Evolutionary conservation across 2,888 invertebrate genomes (phyloP).

Genomic region (Endotricha flammealis): DNA sequence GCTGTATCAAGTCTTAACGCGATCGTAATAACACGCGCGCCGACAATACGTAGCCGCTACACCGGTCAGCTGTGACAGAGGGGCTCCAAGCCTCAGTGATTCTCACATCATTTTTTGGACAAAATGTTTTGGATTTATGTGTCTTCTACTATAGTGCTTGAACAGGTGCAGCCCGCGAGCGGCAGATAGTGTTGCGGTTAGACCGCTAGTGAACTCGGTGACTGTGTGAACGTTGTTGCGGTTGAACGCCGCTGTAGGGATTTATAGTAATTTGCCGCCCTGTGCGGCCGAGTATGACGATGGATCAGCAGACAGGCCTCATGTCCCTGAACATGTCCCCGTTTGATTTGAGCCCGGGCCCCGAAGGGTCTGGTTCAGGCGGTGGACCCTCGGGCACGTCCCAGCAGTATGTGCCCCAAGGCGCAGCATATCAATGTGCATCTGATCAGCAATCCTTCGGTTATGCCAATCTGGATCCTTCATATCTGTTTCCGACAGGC

Average conservation of each 20-base stretch:
- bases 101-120: conserved; percentile 40
- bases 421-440: conserved; percentile 67
- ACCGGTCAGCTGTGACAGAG: conserved; percentile 38
- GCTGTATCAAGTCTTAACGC: conserved; percentile 40
- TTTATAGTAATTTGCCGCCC: conserved; percentile 62
- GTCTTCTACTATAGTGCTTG: conserved; percentile 65
- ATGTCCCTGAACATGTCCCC: conserved; percentile 94
- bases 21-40: conserved; percentile 66
- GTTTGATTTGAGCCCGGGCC: conserved; percentile 85
- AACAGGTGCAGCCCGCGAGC: conserved; percentile 74
- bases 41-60: conserved; percentile 42
- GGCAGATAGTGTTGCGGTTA: conserved; percentile 75
- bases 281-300: conserved; percentile 78
- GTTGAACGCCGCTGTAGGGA: conserved; percentile 72
- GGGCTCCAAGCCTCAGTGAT: conserved; percentile 35
- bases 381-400: conserved; percentile 66
- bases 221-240: conserved; percentile 76
- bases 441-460: conserved; percentile 73
- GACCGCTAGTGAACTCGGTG: conserved; percentile 76
- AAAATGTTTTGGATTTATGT: conserved; percentile 75
- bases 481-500: conserved; percentile 83
- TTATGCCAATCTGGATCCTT: conserved; percentile 80
- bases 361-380: conserved; percentile 83
- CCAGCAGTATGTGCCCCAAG: conserved; percentile 77
- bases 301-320: conserved; percentile 92